Percentiles rank a stretch among this genome's conserved stretches.
Conservation (phyloP, 2,888 invertebrate species). For the Oscheius sp. region DNA sequence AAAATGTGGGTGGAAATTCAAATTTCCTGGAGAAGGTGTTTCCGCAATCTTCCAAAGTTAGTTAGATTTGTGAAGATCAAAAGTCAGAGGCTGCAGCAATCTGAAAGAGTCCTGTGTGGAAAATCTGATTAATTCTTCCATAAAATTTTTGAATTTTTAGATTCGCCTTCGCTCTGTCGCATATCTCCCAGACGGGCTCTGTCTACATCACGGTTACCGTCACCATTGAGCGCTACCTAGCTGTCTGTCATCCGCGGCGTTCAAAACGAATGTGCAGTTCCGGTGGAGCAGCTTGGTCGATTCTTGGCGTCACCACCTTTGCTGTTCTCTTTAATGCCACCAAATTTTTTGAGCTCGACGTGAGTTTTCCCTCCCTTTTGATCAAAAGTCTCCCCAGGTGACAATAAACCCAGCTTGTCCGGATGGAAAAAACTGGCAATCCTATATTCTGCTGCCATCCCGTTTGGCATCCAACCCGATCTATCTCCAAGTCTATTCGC, state of each 20-base stretch:
- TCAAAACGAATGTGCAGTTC: slow-evolving; percentile 55
- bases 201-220: slow-evolving; percentile 66
- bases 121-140: neutral
- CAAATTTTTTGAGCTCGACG: slow-evolving; percentile 66
- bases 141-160: too few relatives aligned
- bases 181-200: slow-evolving; percentile 66
- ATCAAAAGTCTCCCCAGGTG: slow-evolving; percentile 38
- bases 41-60: too few relatives aligned
- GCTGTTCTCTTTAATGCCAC: slow-evolving; percentile 66
- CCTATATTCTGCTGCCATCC: slow-evolving; percentile 57
- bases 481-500: slow-evolving; percentile 80
- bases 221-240: slow-evolving; percentile 65
- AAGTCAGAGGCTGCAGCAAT: too few relatives aligned
- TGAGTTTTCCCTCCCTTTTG: slow-evolving; percentile 21
- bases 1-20: too few relatives aligned
- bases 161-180: slow-evolving; percentile 64
- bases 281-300: slow-evolving; percentile 60
- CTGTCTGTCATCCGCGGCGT: slow-evolving; percentile 60
- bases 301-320: slow-evolving; percentile 64
- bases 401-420: slow-evolving; percentile 56
- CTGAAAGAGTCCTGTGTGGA: neutral
- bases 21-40: too few relatives aligned
- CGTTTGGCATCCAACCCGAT: slow-evolving; percentile 51
- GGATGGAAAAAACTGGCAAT: slow-evolving; percentile 60
- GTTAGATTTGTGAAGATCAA: too few relatives aligned